These are phyloP conservation scores for Epiblema foenella DNA, from an alignment of 2,888 invertebrate species.

Conservation along the genomic window DNA sequence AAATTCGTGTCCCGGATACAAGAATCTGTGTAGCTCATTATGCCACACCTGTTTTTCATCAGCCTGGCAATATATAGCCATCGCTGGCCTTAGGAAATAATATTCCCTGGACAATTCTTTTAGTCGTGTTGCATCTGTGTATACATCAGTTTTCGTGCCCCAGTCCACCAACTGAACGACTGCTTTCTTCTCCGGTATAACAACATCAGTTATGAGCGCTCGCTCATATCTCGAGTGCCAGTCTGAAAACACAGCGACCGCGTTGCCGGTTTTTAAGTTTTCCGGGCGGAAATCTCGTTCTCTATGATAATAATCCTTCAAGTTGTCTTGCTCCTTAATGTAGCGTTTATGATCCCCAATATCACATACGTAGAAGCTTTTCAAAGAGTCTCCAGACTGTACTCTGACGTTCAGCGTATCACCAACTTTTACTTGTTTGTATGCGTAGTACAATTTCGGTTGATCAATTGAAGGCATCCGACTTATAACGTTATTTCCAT, in stretches of 20 bases:
- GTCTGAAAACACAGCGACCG: slow-evolving; percentile 47
- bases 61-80: slow-evolving; percentile 49
- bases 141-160: slow-evolving; percentile 49
- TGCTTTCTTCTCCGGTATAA: slow-evolving; percentile 43
- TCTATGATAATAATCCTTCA: slow-evolving; percentile 48
- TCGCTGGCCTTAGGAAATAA: slow-evolving; percentile 45
- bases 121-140: slow-evolving; percentile 38
- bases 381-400: slow-evolving; percentile 49
- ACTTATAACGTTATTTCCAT: slow-evolving; percentile 41
- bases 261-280: slow-evolving; percentile 47
- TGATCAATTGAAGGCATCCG: slow-evolving; percentile 32
- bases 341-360: slow-evolving; percentile 49
- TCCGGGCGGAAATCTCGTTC: slow-evolving; percentile 44
- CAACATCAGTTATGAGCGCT: slow-evolving; percentile 50
- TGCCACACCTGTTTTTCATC: slow-evolving; percentile 45
- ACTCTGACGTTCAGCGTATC: slow-evolving; percentile 50
- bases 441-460: slow-evolving; percentile 46
- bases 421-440: slow-evolving; percentile 46
- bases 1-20: slow-evolving; percentile 49
- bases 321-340: slow-evolving; percentile 47
- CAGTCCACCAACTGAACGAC: slow-evolving; percentile 53
- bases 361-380: slow-evolving; percentile 53
- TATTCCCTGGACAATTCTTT: slow-evolving; percentile 48
- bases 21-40: slow-evolving; percentile 40
- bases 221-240: slow-evolving; percentile 50